These are phyloP conservation scores for Neocrepidodera transversa DNA, from an alignment of 2,888 invertebrate species.

Conservation along the genomic window DNA sequence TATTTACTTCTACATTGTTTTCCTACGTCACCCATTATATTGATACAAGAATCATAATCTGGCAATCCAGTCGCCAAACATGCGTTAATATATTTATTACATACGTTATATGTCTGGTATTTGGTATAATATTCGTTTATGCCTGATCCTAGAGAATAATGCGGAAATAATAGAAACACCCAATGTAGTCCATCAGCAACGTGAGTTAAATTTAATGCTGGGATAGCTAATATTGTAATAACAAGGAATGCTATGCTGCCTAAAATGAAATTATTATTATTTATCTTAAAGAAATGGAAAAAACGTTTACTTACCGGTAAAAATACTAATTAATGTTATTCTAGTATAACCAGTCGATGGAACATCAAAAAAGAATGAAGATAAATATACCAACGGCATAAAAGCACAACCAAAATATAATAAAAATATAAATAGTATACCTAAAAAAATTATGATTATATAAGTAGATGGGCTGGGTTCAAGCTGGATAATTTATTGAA, in stretches of 20 bases:
- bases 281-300: not conserved
- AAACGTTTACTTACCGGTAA: conserved; percentile 68
- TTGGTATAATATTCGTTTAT: conserved; percentile 56
- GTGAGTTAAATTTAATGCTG: conserved; percentile 65
- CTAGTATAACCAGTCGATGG: conserved; percentile 80
- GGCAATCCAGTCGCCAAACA: conserved; percentile 14
- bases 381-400: conserved; percentile 75
- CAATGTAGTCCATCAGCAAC: conserved; percentile 69
- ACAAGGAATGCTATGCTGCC: conserved; percentile 77
- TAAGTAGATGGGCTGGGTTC: not conserved
- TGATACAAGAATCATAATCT: conserved; percentile 35
- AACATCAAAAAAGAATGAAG: conserved; percentile 73
- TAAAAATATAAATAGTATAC: not conserved
- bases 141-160: conserved; percentile 67
- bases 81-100: conserved; percentile 33
- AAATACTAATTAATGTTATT: conserved; percentile 73
- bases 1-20: too few relatives aligned
- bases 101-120: conserved; percentile 44
- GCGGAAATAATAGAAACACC: conserved; percentile 75
- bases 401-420: conserved; percentile 66
- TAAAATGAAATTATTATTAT: conserved; percentile 58
- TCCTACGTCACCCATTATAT: not conserved
- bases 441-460: conserved; percentile 42
- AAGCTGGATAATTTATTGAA: too few relatives aligned
- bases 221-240: conserved; percentile 70